Percentiles rank a stretch among this genome's conserved stretches.
Conservation (phyloP, 2,888 invertebrate genomes). For the Tinea pellionella region DNA sequence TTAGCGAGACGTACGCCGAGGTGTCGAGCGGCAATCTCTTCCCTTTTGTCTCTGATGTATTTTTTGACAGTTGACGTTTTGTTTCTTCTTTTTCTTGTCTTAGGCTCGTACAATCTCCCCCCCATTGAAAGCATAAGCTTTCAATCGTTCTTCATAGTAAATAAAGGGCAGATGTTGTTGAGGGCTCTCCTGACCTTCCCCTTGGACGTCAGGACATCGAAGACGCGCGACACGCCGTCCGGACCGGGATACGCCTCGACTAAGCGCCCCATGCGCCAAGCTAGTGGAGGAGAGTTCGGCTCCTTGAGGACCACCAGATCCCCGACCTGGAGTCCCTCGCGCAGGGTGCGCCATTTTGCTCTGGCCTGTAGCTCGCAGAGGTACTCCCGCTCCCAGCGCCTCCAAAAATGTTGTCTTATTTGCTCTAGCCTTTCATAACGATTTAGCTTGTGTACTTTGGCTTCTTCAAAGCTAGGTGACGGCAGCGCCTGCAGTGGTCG, state of each 20-base stretch:
- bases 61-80: too few species aligned
- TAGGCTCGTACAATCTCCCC: too few species aligned
- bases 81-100: too few species aligned
- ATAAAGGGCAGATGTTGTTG: too few species aligned
- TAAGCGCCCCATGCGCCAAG: slow-evolving; percentile 15
- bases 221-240: too few species aligned
- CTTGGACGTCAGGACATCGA: too few species aligned
- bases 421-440: slow-evolving; percentile 17
- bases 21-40: too few species aligned
- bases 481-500: slow-evolving; percentile 16
- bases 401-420: slow-evolving; percentile 18
- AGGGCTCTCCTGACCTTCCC: background rate
- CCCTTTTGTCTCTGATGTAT: too few species aligned
- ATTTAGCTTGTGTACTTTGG: slow-evolving; percentile 11
- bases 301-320: slow-evolving; percentile 15
- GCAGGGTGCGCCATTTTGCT: slow-evolving; percentile 6
- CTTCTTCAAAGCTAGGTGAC: too few species aligned
- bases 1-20: too few species aligned
- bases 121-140: too few species aligned
- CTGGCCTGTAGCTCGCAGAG: slow-evolving; percentile 17
- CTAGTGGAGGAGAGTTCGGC: slow-evolving; percentile 12
- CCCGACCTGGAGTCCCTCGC: background rate
- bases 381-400: slow-evolving; percentile 18
- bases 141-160: too few species aligned
- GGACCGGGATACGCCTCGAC: background rate